Percentiles rank a stretch among this genome's conserved stretches.
These are phyloP conservation scores for Morbakka virulenta DNA, from an alignment of 30 jellyfish, hydroid and myxozoan genomes.

Conservation along the genomic window DNA sequence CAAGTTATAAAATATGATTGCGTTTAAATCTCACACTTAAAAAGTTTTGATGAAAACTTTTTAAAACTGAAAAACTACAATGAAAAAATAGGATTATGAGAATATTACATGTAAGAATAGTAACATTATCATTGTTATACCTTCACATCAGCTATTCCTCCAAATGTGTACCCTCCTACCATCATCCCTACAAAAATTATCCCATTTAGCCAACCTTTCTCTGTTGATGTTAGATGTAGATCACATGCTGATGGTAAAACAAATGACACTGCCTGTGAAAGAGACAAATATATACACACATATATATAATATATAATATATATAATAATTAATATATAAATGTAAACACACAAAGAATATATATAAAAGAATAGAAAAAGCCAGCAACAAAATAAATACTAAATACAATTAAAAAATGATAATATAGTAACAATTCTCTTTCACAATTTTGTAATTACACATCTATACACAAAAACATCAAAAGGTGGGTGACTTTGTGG, in stretches of 20 bases:
- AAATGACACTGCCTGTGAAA: conserved; percentile 80
- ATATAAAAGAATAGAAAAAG: no score
- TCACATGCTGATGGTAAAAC: conserved; percentile 97
- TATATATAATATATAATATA: not conserved
- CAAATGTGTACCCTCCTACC: conserved; percentile 91
- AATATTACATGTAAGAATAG: not conserved
- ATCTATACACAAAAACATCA: no score
- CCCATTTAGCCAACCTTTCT: conserved; percentile 95
- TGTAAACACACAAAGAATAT: no score
- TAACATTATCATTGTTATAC: conserved; percentile 29
- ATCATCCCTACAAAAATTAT: conserved; percentile 93
- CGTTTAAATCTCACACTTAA: no score
- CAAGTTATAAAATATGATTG: no score
- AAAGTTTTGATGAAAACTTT: not conserved
- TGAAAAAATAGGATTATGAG: not conserved
- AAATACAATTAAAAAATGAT: no score
- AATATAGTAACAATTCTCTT: no score
- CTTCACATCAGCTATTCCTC: conserved; percentile 96
- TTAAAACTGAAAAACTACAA: not conserved
- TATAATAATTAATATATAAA: no score
- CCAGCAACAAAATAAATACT: no score
- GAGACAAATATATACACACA: no score
- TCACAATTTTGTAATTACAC: no score
- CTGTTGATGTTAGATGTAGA: conserved; percentile 62
- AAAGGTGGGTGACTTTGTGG: no score